A percentile compares a stretch with the other conserved stretches of the same genome.
Conservation (phyloP, 2,113 vertebrate species). For the Gavialis gangeticus region DNA sequence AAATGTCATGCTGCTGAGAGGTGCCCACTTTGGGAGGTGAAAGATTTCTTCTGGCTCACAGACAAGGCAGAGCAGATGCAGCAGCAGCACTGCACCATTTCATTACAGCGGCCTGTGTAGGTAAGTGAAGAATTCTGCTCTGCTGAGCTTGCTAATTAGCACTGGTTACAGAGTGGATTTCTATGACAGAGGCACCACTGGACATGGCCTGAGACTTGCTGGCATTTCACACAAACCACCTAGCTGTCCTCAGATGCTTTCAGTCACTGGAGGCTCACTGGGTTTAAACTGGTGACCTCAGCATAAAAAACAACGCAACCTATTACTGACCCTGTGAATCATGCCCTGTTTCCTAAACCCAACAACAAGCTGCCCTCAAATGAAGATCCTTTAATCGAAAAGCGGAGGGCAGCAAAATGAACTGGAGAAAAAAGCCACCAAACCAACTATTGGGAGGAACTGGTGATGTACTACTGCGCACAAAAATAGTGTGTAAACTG, state of each 20-base stretch:
- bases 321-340: background rate
- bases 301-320: background rate
- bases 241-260: background rate
- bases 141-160: background rate
- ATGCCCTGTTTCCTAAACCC: background rate
- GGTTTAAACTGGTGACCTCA: background rate
- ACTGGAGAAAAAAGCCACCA: rapidly evolving
- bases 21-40: background rate
- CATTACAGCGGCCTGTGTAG: background rate
- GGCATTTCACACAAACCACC: background rate
- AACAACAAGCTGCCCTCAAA: background rate
- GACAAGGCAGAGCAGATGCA: background rate
- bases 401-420: rapidly evolving
- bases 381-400: background rate
- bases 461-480: rapidly evolving
- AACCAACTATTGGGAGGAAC: too few relatives aligned
- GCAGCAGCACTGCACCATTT: background rate
- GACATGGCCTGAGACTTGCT: background rate
- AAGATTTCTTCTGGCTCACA: background rate
- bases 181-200: background rate
- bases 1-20: background rate
- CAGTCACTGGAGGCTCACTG: background rate
- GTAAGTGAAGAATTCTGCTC: background rate
- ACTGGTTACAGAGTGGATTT: background rate
- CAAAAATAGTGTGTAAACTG: rapidly evolving